phyloP scores from a whole-genome alignment of 2,797 vertebrate species.

The Muraenolepis orangiensis region DNA sequence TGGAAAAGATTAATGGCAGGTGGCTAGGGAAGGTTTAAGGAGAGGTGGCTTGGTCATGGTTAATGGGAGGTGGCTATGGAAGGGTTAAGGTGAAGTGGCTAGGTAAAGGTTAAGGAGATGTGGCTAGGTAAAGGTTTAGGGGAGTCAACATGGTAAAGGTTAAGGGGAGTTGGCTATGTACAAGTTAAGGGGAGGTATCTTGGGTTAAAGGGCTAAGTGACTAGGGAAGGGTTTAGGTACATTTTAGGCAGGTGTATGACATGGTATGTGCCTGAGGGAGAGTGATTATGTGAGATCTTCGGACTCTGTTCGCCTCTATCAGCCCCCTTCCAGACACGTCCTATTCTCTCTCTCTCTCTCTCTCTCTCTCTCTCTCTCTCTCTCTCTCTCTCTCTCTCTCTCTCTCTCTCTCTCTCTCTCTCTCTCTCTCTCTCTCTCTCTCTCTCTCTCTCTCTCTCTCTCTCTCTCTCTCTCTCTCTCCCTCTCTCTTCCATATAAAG shows the following conservation, averaged over 20 bases:
- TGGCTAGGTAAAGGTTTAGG: neutral
- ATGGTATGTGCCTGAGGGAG: conserved; percentile 79
- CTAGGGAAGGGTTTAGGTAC: conserved; percentile 74
- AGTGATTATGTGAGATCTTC: conserved; percentile 76
- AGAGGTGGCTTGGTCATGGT: neutral
- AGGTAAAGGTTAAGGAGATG: neutral
- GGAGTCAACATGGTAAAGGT: neutral
- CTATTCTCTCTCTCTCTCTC: neutral
- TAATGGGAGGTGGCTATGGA: neutral
- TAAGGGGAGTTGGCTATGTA: neutral
- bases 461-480: conserved; percentile 1
- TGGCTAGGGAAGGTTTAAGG: conserved; percentile 70
- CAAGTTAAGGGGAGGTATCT: neutral
- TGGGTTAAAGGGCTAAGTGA: neutral
- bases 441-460: conserved; percentile 2
- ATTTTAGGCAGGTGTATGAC: conserved; percentile 81
- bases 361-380: neutral
- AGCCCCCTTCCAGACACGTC: conserved; percentile 55
- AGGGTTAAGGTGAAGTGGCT: neutral
- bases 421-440: neutral
- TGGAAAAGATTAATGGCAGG: no score
- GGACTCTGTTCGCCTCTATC: conserved; percentile 63
- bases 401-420: conserved; percentile 7
- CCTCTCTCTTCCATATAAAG: neutral
- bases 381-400: conserved; percentile 1